phyloP scores from a whole-genome alignment of 2,888 invertebrate species.

The Caenorhabditis sp. region DNA sequence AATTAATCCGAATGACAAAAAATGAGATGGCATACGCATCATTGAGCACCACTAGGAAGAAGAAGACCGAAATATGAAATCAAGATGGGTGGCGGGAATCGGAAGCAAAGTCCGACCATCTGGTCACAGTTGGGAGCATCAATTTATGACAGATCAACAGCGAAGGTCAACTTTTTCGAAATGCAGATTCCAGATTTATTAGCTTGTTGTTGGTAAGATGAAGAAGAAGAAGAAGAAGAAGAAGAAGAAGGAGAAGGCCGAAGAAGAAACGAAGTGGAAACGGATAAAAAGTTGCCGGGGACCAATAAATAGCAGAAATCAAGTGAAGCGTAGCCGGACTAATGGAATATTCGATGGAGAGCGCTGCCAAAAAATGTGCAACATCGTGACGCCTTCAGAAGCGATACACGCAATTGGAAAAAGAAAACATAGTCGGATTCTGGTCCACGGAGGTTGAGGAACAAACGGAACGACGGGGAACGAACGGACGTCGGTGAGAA shows the following conservation, averaged over 20 bases:
- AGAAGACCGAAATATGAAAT: constrained; percentile 10
- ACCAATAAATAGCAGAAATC: constrained; percentile 43
- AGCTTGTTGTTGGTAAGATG: background rate
- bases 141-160: constrained; percentile 3
- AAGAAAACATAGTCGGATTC: constrained; percentile 11
- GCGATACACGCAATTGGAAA: background rate
- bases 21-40: constrained; percentile 30
- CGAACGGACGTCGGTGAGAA: constrained; percentile 17
- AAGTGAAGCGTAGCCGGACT: constrained; percentile 53
- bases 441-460: background rate
- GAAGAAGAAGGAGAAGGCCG: constrained; percentile 4
- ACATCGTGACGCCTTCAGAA: constrained; percentile 8
- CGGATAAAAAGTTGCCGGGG: constrained; percentile 30
- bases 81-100: constrained; percentile 15
- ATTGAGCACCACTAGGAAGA: constrained; percentile 31
- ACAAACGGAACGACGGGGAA: background rate
- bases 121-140: constrained; percentile 30
- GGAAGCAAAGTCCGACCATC: constrained; percentile 21
- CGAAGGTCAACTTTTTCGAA: constrained; percentile 10
- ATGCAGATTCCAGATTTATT: constrained; percentile 17
- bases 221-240: too few species aligned
- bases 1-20: constrained; percentile 22
- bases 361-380: constrained; percentile 18
- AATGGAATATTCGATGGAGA: constrained; percentile 51
- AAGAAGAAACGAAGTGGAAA: constrained; percentile 15